phyloP scores from a whole-genome alignment of 1,140 invertebrate genomes.

The Ceratina australensis region DNA sequence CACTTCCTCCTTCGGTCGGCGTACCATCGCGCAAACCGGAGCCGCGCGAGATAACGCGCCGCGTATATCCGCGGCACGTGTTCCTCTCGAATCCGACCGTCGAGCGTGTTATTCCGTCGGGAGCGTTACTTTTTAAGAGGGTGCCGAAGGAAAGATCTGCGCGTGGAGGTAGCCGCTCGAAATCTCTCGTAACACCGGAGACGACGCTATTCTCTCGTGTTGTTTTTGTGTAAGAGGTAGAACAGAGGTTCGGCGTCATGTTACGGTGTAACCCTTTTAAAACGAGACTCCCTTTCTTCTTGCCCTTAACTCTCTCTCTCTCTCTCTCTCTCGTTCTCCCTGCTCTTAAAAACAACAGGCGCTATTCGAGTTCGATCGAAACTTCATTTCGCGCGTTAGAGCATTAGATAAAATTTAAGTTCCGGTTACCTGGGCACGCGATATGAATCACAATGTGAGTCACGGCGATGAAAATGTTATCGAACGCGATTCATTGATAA shows the following conservation, averaged over 20 bases:
- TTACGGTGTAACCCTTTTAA: slow-evolving; percentile 24
- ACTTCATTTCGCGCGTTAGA: background rate
- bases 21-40: slow-evolving; percentile 16
- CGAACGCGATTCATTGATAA: background rate
- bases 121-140: background rate
- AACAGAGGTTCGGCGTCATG: slow-evolving; percentile 19
- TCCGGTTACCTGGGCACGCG: background rate
- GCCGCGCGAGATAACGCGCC: slow-evolving; percentile 7
- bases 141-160: background rate
- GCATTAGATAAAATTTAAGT: background rate
- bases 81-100: background rate
- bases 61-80: slow-evolving; percentile 14
- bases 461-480: slow-evolving; percentile 14
- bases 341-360: background rate
- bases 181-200: background rate
- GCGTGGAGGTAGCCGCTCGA: background rate
- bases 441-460: slow-evolving; percentile 29
- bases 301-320: slow-evolving; percentile 4
- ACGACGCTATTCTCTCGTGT: background rate
- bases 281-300: slow-evolving; percentile 14
- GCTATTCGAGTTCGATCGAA: background rate
- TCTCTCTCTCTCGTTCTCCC: background rate
- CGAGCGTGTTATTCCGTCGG: background rate
- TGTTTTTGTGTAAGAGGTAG: background rate
- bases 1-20: slow-evolving; percentile 57